Base-by-base conservation (phyloP, 2,113 vertebrate species). In the Gambusia affinis region DNA sequence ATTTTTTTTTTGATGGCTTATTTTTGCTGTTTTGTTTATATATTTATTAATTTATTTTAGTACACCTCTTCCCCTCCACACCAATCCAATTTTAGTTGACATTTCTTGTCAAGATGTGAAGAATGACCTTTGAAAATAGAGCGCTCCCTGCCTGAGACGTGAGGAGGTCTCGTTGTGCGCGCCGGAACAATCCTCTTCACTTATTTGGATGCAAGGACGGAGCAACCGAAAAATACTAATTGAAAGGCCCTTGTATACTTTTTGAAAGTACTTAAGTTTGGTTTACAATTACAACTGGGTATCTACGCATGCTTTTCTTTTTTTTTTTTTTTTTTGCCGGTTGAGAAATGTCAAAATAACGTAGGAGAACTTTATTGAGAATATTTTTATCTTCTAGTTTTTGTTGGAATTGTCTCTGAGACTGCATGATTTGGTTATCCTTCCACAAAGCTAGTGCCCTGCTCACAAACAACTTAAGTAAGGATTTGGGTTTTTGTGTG, bases 41-140 rank as follows among this genome's bases (percentile, higher is more conserved):
- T 93, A 94, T 95, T 95, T 94, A 93, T 89, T 95, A 91, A 91
- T 95, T 95, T 44, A 87, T 95, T 95, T 95, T 93, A n/a, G 24
- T n/a, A n/a, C 51, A 93, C 89, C 92, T 86, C 73, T 31, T 35
- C 60, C 19, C 24, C 27, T 90, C 93, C 15, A 29, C 61, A 29
- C 19, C 54, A 57, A 96, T 96, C 95, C 94, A 96, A 95, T 97
- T 97, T 96, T 94, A 92, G 92, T 88, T 94, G 96, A 96, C 96
- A 96, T 97, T 97, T 96, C 94, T 96, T 93, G 94, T 94, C 89
- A 91, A 92, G 94, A 93, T 95, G 94, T 93, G 90, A 96, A 94
- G 93, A 91, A 92, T 97, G 95, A 96, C 96, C 97, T 97, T 97
- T 97, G 93, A 90, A 95, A 95, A 95, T 92, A 91, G 94, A 95